Evolutionary conservation across 2,888 invertebrate species (phyloP).

Genomic region (Empis stercorea): DNA sequence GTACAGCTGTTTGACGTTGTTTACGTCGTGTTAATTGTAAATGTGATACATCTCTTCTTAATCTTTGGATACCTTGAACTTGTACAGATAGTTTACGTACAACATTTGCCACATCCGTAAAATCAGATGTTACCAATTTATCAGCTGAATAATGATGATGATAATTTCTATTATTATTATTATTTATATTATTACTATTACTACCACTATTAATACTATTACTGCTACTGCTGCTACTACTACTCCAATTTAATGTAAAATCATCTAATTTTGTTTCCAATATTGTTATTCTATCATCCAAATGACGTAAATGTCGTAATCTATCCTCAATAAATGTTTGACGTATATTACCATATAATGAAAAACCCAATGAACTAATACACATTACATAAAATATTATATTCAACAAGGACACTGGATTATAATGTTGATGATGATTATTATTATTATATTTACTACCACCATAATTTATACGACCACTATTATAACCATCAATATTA

Average conservation of each 20-base stretch:
- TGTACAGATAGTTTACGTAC: conserved; percentile 25
- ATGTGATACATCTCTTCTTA: conserved; percentile 35
- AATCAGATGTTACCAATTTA: conserved; percentile 7
- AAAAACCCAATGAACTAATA: conserved; percentile 32
- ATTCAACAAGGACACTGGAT: conserved; percentile 27
- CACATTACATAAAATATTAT: conserved; percentile 33
- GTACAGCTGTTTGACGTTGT: conserved; percentile 26
- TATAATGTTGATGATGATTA: conserved; percentile 3
- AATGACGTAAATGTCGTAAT: conserved; percentile 28
- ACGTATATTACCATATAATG: conserved; percentile 32
- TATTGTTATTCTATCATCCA: conserved; percentile 32
- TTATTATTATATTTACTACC: conserved; percentile 10
- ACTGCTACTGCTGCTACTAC: background rate
- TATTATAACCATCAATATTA: background rate
- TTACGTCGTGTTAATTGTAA: conserved; percentile 32
- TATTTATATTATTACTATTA: background rate
- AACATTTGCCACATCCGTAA: conserved; percentile 22
- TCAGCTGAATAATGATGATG: background rate
- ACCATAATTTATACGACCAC: background rate
- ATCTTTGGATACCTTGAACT: conserved; percentile 32
- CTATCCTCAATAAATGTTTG: conserved; percentile 32
- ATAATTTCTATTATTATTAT: background rate
- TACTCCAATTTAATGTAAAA: conserved; percentile 2
- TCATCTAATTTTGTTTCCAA: conserved; percentile 25
- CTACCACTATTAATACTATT: background rate